Conservation (phyloP, 2,888 invertebrate genomes). For the Thysanoteuthis rhombus region DNA sequence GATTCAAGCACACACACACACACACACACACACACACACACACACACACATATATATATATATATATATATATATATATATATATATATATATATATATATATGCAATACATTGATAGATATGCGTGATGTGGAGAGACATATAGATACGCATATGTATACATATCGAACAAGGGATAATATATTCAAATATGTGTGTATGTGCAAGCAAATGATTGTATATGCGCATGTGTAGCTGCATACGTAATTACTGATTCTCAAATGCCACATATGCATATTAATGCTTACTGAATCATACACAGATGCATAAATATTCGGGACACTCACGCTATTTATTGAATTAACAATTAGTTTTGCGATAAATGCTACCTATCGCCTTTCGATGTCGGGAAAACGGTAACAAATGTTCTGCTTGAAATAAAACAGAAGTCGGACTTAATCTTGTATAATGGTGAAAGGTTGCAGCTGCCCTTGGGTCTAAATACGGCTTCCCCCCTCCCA, state of each 20-base stretch:
- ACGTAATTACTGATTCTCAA: neutral
- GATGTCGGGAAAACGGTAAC: too few relatives aligned
- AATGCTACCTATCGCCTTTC: too few relatives aligned
- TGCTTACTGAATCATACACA: neutral
- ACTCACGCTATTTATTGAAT: too few relatives aligned
- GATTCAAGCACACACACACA: neutral
- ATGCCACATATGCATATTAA: neutral
- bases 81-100: neutral
- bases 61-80: neutral
- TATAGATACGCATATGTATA: slow-evolving; percentile 19
- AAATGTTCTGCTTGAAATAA: too few relatives aligned
- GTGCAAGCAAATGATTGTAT: neutral
- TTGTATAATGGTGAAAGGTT: too few relatives aligned
- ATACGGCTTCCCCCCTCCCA: too few relatives aligned
- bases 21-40: neutral
- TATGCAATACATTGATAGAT: neutral
- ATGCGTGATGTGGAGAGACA: too few relatives aligned
- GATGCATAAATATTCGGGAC: neutral
- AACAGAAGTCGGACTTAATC: too few relatives aligned
- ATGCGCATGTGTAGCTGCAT: neutral
- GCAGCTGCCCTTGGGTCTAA: too few relatives aligned
- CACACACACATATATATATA: neutral
- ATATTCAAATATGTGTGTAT: neutral
- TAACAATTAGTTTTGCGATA: too few relatives aligned
- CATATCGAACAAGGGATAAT: too few relatives aligned